Evolutionary conservation across 2,797 vertebrate species (phyloP).

Genomic region (Coccyzus lansbergi): DNA sequence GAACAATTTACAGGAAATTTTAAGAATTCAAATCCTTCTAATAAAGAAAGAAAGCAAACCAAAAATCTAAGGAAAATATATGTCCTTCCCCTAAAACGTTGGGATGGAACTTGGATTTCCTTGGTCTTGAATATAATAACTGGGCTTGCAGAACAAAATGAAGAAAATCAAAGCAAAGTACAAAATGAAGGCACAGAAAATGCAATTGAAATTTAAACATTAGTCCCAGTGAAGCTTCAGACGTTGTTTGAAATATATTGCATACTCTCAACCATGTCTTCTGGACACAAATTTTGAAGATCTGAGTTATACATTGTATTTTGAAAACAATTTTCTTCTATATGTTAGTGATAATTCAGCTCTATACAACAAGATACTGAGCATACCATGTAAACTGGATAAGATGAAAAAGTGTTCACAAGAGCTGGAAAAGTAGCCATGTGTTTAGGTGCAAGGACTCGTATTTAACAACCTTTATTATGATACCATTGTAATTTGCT

Average conservation of each 20-base stretch:
- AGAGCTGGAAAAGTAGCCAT: background rate
- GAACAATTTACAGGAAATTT: background rate
- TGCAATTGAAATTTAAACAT: background rate
- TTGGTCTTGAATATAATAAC: background rate
- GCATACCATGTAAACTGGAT: background rate
- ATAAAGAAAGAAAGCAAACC: background rate
- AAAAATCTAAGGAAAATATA: background rate
- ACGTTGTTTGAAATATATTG: background rate
- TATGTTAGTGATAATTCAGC: background rate
- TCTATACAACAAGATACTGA: background rate
- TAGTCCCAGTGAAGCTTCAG: background rate
- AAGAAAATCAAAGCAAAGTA: background rate
- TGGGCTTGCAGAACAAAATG: background rate
- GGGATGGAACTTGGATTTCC: background rate
- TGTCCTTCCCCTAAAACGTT: accelerated
- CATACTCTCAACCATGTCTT: background rate
- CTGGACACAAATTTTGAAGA: background rate
- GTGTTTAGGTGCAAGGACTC: background rate
- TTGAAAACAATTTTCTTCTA: background rate
- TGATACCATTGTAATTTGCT: background rate
- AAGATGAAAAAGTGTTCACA: background rate
- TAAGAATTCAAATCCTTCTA: background rate
- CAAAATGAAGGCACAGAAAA: background rate
- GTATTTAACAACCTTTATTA: background rate
- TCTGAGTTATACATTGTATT: background rate